phyloP scores from a whole-genome alignment of 2,888 invertebrate genomes.

The Abrostola triplasia region DNA sequence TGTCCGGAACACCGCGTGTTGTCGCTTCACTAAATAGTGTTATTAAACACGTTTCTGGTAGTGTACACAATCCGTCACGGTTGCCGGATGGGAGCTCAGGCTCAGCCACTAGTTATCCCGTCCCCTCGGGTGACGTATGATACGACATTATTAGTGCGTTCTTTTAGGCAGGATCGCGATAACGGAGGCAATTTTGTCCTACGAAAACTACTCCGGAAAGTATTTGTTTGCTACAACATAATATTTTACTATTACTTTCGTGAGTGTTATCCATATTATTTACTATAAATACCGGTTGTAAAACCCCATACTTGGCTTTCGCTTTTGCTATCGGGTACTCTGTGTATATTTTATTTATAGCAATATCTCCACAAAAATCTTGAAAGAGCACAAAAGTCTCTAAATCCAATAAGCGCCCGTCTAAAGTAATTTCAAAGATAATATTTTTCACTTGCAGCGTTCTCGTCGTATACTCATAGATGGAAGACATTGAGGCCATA shows the following conservation, averaged over 20 bases:
- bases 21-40: constrained; percentile 13
- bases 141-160: constrained; percentile 22
- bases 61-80: constrained; percentile 10
- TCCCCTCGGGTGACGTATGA: constrained; percentile 14
- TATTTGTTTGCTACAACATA: not conserved
- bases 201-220: not conserved
- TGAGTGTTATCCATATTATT: no score
- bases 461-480: constrained; percentile 23
- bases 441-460: constrained; percentile 28
- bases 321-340: no score
- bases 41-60: constrained; percentile 15
- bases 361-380: no score
- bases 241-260: no score
- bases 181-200: constrained; percentile 9
- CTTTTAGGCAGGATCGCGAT: constrained; percentile 17
- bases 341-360: no score
- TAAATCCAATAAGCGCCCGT: constrained; percentile 23
- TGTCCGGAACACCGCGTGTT: constrained; percentile 14
- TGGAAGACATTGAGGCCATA: constrained; percentile 9
- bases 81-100: constrained; percentile 7
- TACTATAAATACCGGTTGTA: no score
- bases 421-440: constrained; percentile 43
- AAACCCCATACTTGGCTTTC: no score
- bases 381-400: constrained; percentile 9
- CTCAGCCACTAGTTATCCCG: constrained; percentile 21